A percentile compares a stretch with the other conserved stretches of the same genome.
Evolutionary conservation across 1,140 invertebrate species (phyloP).

Genomic region (Dinoponera quadriceps): DNA sequence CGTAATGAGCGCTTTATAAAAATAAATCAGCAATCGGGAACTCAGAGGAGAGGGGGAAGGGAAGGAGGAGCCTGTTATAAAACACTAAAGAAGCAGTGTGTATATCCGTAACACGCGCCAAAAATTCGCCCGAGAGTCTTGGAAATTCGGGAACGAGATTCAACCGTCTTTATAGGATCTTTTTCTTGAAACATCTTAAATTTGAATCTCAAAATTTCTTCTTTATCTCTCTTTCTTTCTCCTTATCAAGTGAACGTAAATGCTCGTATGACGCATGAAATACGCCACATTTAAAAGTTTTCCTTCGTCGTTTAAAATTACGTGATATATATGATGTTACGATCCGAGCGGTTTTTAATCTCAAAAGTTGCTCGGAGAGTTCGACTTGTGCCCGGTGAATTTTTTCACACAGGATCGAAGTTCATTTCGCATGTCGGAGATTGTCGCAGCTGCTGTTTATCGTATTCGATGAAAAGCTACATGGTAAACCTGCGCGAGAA

Average conservation of each 20-base stretch:
- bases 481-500: slow-evolving; percentile 33
- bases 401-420: neutral
- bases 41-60: neutral
- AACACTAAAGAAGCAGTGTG: neutral
- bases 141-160: neutral
- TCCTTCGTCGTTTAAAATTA: too few species aligned
- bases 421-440: slow-evolving; percentile 20
- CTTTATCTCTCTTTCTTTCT: too few species aligned
- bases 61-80: neutral
- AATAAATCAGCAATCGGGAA: slow-evolving; percentile 39
- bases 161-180: neutral
- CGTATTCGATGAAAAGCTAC: slow-evolving; percentile 40
- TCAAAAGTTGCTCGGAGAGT: neutral
- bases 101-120: neutral
- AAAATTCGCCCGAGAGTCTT: neutral
- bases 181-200: neutral
- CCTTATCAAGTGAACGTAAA: too few species aligned
- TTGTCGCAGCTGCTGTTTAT: slow-evolving; percentile 39
- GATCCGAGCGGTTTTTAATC: neutral
- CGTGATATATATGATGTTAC: neutral
- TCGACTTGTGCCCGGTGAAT: slow-evolving; percentile 15
- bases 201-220: too few species aligned
- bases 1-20: slow-evolving; percentile 59
- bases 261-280: too few species aligned
- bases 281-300: too few species aligned